Evolutionary conservation across 2,113 vertebrate species (phyloP), one percentile per base, ranked within the genome.

Genomic region (Oryzias curvinotus): DNA sequence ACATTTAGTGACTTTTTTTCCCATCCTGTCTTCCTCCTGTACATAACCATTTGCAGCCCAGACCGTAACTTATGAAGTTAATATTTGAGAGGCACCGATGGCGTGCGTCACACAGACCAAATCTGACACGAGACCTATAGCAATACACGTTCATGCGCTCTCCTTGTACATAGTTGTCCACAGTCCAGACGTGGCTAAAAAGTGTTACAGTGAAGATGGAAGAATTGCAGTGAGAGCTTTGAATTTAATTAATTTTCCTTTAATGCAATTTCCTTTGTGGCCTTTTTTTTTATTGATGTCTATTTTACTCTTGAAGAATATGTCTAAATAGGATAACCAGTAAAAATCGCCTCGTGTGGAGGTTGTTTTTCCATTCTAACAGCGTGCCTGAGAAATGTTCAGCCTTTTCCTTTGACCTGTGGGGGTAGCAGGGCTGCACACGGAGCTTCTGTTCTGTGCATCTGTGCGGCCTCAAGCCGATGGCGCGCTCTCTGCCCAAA

Each of bases 311-410:
- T 57, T 65, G 49, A 76, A 77, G 65, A 78, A 62, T 60, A 58
- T 71, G 68, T 88, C 69, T 74, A 82, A 85, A 77, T 81, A 61
- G 85, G 85, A 90, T 87, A 87, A 91, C 89, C 84, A 73, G 64
- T 82, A 73, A 74, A 72, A 51, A 57, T 50, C 62, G 26, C 70
- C 71, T 70, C 60, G 5, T 25, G 4, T n/a, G 10, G 42, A 59
- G 57, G 44, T 62, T 51, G 58, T 65, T 80, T 50, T 71, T 66
- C 51, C 51, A 63, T 63, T 65, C 75, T 75, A 65, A 78, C 80
- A 53, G 52, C 65, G 86, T 90, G 86, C 87, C 90, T 89, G 77
- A 76, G 61, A 77, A 73, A 77, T 63, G 36, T 52, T 68, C 82
- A 77, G 86, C 80, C 80, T 87, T 85, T 77, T 72, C 65, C 75